Evolutionary conservation across 2,113 vertebrate species (phyloP), one percentile per base, ranked within the genome.

Genomic region (Python bivittatus): DNA sequence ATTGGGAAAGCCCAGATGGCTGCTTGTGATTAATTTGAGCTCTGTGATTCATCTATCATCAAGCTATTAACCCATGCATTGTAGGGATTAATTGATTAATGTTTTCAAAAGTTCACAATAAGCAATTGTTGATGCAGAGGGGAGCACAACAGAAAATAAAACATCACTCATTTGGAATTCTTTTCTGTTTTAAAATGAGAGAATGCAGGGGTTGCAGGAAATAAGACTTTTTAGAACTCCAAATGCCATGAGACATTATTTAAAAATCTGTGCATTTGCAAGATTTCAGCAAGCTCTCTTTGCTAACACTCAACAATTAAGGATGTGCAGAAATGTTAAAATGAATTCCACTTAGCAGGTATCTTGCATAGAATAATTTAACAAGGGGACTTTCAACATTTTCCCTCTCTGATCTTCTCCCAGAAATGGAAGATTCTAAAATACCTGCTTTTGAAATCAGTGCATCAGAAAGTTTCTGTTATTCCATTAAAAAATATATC

Each of bases 41-140:
- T 85, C 38, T 61, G 10, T 11, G 27, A 84, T 85, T 85, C 83
- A 91, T 91, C 27, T 91, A 60, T 61, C 79, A 85, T 85, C 83
- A 33, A 91, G 83, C 83, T 58, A 91, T 84, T 91, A 91, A 91
- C 79, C 79, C 90, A 85, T 52, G 56, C 22, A 91, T 85, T 58
- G 72, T 85, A 52, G 42, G 54, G 90, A 85, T 91, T 91, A 91
- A 85, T 85, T 91, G 90, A 91, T 85, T 60, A 61, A 85, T 85
- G 90, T 29, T 61, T 91, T 91, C 83, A 58, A 87, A 27, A 84
- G 90, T 85, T 48, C 12, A 29, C 44, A 85, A 91, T 91, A 52
- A n/a, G 27, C 56, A 61, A 29, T 61, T 60, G 83, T 44, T 52
- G 54, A 60, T 15, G 42, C 42, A 23, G 42, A 44, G 57, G 90